Percentiles rank a stretch among this genome's conserved stretches.
Conservation (phyloP, 2,113 vertebrate species). For the Hucho hucho region DNA sequence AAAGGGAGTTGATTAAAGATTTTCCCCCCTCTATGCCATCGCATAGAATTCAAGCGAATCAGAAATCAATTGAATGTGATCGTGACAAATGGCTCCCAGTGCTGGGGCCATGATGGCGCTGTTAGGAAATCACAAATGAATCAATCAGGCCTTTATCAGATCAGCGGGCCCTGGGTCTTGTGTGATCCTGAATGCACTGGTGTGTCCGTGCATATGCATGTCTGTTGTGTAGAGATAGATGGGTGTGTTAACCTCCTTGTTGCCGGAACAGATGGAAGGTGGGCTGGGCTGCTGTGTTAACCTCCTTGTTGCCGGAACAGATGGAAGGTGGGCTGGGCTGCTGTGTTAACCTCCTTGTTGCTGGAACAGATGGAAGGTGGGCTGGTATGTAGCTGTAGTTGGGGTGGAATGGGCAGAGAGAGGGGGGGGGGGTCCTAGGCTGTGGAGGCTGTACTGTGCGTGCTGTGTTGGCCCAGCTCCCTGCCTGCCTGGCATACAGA, state of each 20-base stretch:
- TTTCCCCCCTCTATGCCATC: constrained; percentile 17
- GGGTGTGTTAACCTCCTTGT: not conserved
- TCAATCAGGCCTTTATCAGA: constrained; percentile 75
- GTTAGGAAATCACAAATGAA: constrained; percentile 72
- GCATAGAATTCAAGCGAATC: constrained; percentile 68
- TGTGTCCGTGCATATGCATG: constrained; percentile 34
- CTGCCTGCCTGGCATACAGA: constrained; percentile 72
- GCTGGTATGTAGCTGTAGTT: constrained; percentile 24
- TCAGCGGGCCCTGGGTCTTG: constrained; percentile 36
- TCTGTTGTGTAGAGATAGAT: constrained; percentile 34
- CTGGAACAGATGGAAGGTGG: constrained; percentile 84
- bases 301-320: constrained; percentile 84
- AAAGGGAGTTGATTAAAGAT: constrained; percentile 66
- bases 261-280: too few relatives aligned
- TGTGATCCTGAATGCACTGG: constrained; percentile 24
- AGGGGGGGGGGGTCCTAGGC: constrained; percentile 32
- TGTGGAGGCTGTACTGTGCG: not conserved
- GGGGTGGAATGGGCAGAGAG: constrained; percentile 48
- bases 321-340: constrained; percentile 71
- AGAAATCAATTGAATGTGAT: constrained; percentile 77
- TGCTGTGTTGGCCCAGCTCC: constrained; percentile 63
- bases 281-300: constrained; percentile 69
- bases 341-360: constrained; percentile 82
- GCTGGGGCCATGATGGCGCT: constrained; percentile 42
- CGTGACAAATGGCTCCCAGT: constrained; percentile 75